Evolutionary conservation across 2,888 invertebrate genomes (phyloP).

Genomic region (Apamea crenata): DNA sequence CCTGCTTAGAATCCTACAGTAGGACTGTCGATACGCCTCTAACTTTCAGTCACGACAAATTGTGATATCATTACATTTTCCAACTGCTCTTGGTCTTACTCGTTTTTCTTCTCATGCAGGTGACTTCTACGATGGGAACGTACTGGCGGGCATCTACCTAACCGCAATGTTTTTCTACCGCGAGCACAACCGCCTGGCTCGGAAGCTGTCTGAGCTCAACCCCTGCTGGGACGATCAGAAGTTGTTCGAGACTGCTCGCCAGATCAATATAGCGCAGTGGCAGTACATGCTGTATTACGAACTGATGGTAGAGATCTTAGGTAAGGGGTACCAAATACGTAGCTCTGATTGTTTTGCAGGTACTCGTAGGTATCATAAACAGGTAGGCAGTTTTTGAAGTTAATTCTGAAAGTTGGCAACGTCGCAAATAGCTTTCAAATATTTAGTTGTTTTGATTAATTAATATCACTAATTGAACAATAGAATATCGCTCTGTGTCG

Average conservation of each 20-base stretch:
- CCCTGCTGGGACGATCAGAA: conserved; percentile 97
- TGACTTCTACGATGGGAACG: conserved; percentile 62
- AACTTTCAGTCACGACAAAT: background rate
- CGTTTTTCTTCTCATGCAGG: conserved; percentile 45
- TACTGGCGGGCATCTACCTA: conserved; percentile 66
- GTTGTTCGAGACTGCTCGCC: conserved; percentile 90
- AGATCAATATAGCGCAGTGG: conserved; percentile 94
- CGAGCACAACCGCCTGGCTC: conserved; percentile 89
- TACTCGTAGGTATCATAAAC: too few species aligned
- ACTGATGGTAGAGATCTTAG: conserved; percentile 93
- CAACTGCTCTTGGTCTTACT: background rate
- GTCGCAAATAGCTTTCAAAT: too few species aligned
- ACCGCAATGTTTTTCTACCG: conserved; percentile 64
- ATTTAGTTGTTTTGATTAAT: too few species aligned
- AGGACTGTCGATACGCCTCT: background rate
- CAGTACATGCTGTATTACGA: conserved; percentile 95
- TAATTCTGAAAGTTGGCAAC: too few species aligned
- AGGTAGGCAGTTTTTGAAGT: too few species aligned
- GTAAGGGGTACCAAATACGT: too few species aligned
- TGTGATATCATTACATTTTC: background rate
- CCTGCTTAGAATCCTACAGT: background rate
- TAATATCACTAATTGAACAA: too few species aligned
- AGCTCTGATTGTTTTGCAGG: too few species aligned
- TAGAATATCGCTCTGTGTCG: too few species aligned
- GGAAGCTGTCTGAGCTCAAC: conserved; percentile 92